Conservation (phyloP, 1,140 invertebrate genomes). For the Drosophila kurseongensis region DNA sequence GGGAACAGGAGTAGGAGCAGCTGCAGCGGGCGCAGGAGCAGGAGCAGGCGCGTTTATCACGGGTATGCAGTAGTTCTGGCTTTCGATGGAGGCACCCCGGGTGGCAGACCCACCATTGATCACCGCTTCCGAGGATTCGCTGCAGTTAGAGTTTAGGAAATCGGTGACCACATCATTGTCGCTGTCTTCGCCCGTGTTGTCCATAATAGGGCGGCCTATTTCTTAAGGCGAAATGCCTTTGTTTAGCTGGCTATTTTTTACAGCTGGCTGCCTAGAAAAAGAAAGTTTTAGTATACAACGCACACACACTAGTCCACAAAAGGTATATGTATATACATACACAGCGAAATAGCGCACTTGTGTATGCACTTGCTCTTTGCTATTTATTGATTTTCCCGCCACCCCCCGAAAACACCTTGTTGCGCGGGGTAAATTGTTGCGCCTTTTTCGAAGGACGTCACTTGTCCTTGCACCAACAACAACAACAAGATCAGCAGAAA, state of each 20-base stretch:
- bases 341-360: constrained; percentile 23
- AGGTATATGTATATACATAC: constrained; percentile 21
- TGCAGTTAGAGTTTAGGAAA: constrained; percentile 79
- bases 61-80: constrained; percentile 80
- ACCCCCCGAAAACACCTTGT: constrained; percentile 50
- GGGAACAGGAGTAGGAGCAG: constrained; percentile 1
- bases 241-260: constrained; percentile 37
- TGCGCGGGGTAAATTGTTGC: constrained; percentile 73
- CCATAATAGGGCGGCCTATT: constrained; percentile 46
- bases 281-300: constrained; percentile 76
- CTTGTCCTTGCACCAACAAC: constrained; percentile 67
- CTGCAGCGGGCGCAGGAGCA: constrained; percentile 12
- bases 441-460: constrained; percentile 64
- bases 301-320: constrained; percentile 37
- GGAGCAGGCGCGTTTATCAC: constrained; percentile 65
- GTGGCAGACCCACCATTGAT: constrained; percentile 32
- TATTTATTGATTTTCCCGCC: constrained; percentile 76
- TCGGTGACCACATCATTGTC: constrained; percentile 84
- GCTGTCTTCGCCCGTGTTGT: constrained; percentile 72
- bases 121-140: constrained; percentile 23
- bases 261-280: constrained; percentile 66
- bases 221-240: constrained; percentile 12
- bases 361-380: constrained; percentile 54
- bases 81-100: constrained; percentile 52
- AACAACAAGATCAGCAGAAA: constrained; percentile 36